These are phyloP conservation scores for Chaetura pelagica DNA, from an alignment of 2,113 vertebrate genomes.

Conservation along the genomic window DNA sequence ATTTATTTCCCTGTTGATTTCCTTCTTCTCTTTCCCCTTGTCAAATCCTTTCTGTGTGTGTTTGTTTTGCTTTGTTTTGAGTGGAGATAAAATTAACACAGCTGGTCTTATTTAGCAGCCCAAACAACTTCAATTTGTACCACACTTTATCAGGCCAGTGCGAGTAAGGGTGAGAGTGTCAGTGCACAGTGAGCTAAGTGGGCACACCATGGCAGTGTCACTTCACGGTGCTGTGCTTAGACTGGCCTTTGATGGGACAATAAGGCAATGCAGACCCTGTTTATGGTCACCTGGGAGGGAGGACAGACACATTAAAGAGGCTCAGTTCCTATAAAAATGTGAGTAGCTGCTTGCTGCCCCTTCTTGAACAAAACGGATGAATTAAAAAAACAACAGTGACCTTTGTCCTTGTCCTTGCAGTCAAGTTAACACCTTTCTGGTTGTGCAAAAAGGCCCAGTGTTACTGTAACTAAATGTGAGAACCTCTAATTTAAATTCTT, in stretches of 20 bases:
- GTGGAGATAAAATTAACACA: conserved; percentile 62
- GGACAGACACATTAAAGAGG: background rate
- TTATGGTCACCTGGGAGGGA: background rate
- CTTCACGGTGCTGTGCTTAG: background rate
- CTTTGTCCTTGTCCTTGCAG: background rate
- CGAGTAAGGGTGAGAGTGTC: rapidly evolving
- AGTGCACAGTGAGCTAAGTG: background rate
- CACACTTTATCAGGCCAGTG: background rate
- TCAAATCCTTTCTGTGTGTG: background rate
- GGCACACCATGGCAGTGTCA: background rate
- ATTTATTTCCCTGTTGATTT: conserved; percentile 75
- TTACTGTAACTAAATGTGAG: background rate
- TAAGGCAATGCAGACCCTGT: background rate
- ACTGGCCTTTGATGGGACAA: background rate
- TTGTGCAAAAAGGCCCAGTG: background rate
- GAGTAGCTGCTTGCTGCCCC: background rate
- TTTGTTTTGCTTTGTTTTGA: conserved; percentile 61
- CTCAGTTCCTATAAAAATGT: background rate
- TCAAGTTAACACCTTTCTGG: background rate
- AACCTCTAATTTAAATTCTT: background rate
- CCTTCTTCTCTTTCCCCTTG: conserved; percentile 31
- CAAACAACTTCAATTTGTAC: conserved; percentile 9
- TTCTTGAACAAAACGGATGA: background rate
- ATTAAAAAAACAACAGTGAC: background rate
- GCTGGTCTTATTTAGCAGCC: conserved; percentile 60